Percentiles rank a stretch among this genome's conserved stretches.
These are phyloP conservation scores for Hybos culiciformis DNA, from an alignment of 2,888 invertebrate species.

Conservation along the genomic window DNA sequence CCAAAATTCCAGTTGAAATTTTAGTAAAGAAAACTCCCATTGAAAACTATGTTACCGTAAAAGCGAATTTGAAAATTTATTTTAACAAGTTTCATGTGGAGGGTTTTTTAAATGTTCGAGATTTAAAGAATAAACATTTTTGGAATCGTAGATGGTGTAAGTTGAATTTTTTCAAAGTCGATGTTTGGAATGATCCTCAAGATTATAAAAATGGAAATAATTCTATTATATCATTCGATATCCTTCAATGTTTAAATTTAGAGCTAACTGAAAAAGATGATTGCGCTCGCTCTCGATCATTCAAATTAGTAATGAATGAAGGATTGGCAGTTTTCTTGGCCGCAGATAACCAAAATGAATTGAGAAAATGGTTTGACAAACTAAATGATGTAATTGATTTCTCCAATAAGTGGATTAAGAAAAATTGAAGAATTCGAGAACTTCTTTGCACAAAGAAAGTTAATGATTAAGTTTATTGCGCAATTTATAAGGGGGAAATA, in stretches of 20 bases:
- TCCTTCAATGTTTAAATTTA: conserved; percentile 28
- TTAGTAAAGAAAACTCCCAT: neutral
- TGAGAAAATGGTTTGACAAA: conserved; percentile 36
- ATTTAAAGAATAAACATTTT: conserved; percentile 28
- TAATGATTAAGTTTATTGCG: too few relatives aligned
- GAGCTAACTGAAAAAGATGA: conserved; percentile 31
- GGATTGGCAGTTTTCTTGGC: conserved; percentile 29
- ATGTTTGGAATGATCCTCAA: conserved; percentile 40
- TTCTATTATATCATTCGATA: conserved; percentile 31
- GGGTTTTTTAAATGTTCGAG: conserved; percentile 41
- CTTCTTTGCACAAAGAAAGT: too few relatives aligned
- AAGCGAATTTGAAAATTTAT: conserved; percentile 11
- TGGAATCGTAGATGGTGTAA: conserved; percentile 46
- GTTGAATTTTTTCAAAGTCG: conserved; percentile 33
- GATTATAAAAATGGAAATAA: conserved; percentile 29
- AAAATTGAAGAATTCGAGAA: too few relatives aligned
- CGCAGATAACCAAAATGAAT: conserved; percentile 36
- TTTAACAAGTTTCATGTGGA: conserved; percentile 22
- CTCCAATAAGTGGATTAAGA: conserved; percentile 35
- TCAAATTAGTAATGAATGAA: conserved; percentile 26
- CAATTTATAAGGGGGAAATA: too few relatives aligned
- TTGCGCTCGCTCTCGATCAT: conserved; percentile 38
- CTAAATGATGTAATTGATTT: conserved; percentile 36
- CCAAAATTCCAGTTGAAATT: conserved; percentile 2
- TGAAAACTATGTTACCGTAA: neutral